phyloP scores from a whole-genome alignment of 2,797 vertebrate species.

The Dermochelys coriacea region DNA sequence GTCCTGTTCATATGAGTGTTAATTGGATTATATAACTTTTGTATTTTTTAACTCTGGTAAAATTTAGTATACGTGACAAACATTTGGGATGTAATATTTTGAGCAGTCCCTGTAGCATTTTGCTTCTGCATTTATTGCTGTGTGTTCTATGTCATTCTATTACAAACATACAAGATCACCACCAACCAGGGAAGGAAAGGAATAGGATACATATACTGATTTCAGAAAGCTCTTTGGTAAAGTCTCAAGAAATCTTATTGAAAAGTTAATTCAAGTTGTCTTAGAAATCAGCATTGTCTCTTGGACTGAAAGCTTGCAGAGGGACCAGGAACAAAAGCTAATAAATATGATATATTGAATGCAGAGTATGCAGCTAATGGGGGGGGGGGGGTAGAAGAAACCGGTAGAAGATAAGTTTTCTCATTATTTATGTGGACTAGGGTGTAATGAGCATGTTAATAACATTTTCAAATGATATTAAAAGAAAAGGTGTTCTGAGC shows the following conservation, averaged over 20 bases:
- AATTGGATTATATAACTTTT: neutral
- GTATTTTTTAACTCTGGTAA: neutral
- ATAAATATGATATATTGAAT: too few species aligned
- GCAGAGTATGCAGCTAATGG: neutral
- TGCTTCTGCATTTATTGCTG: neutral
- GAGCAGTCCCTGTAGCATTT: neutral
- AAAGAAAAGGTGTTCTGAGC: too few species aligned
- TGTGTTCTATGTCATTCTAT: neutral
- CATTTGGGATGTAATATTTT: neutral
- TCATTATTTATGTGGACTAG: too few species aligned
- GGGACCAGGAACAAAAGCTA: neutral
- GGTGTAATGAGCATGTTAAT: too few species aligned
- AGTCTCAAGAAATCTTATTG: neutral
- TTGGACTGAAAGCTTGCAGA: neutral
- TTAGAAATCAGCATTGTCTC: neutral
- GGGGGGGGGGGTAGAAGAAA: too few species aligned
- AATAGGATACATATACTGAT: neutral
- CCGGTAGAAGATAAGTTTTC: too few species aligned
- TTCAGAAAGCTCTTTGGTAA: neutral
- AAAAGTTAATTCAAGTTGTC: neutral
- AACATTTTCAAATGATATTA: too few species aligned
- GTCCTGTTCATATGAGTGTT: neutral
- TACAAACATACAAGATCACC: neutral
- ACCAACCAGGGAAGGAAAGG: neutral
- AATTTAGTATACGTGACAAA: neutral